Percentiles rank a stretch among this genome's conserved stretches.
Conservation (phyloP, 2,113 vertebrate species). For the Carassius gibelio region DNA sequence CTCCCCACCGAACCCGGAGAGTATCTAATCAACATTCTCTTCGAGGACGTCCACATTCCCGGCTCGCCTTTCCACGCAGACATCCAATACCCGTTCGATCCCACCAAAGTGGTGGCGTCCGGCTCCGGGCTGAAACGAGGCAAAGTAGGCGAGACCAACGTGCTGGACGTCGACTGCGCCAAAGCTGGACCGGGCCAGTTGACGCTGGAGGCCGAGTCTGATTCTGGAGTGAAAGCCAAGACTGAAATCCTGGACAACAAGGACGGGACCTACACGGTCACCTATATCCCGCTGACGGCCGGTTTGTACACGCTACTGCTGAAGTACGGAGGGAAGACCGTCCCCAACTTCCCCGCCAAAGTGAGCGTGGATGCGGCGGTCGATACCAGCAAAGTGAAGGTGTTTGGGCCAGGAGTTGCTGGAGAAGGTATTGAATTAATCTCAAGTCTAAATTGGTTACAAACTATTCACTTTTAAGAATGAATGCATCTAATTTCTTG, state of each 20-base stretch:
- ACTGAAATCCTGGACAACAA: conserved; percentile 85
- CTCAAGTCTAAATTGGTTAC: not conserved
- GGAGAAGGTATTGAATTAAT: conserved; percentile 77
- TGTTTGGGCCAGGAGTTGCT: conserved; percentile 91
- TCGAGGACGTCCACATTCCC: conserved; percentile 92
- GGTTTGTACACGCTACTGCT: conserved; percentile 90
- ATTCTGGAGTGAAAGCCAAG: conserved; percentile 81
- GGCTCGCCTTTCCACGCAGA: conserved; percentile 91
- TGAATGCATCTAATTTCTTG: not conserved
- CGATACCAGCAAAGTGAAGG: conserved; percentile 91
- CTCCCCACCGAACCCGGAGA: conserved; percentile 92
- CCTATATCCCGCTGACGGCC: conserved; percentile 82
- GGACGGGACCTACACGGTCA: conserved; percentile 87
- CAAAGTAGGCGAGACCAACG: conserved; percentile 88
- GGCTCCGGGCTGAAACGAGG: conserved; percentile 87
- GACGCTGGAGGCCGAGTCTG: conserved; percentile 81
- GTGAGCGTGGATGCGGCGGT: conserved; percentile 88
- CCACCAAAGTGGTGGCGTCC: conserved; percentile 84
- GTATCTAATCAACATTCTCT: conserved; percentile 96
- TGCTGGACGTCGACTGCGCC: conserved; percentile 87
- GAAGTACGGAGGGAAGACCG: conserved; percentile 85
- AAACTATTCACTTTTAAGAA: not conserved
- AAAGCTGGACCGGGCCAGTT: conserved; percentile 86
- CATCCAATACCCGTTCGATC: conserved; percentile 89
- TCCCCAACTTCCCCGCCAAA: conserved; percentile 86